Evolutionary conservation across 2,797 vertebrate species (phyloP).

Genomic region (Eurystomus glaucurus): DNA sequence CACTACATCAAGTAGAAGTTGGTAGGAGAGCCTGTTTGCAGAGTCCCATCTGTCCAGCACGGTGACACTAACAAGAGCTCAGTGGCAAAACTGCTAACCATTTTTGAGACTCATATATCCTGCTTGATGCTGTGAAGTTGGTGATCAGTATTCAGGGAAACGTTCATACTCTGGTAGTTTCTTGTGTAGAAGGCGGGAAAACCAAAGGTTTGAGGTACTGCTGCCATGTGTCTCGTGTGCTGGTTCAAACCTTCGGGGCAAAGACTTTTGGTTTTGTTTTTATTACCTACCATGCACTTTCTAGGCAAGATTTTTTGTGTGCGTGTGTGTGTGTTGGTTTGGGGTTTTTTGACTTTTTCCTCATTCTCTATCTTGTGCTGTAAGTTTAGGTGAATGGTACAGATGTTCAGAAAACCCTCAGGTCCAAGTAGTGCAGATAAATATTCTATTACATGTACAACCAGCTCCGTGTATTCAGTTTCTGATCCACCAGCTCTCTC

Average conservation of each 20-base stretch:
- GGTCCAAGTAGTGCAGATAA: not conserved
- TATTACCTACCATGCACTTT: not conserved
- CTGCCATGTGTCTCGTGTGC: not conserved
- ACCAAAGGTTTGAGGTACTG: not conserved
- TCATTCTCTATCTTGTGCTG: not conserved
- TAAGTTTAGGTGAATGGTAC: not conserved
- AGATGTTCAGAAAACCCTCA: not conserved
- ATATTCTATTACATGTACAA: not conserved
- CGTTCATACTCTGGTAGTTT: not conserved
- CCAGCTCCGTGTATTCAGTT: not conserved
- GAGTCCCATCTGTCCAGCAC: not conserved
- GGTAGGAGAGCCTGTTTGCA: not conserved
- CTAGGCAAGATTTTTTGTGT: not conserved
- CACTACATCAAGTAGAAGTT: not conserved
- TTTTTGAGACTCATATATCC: conserved; percentile 85
- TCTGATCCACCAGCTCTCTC: not conserved
- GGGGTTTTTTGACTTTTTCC: not conserved
- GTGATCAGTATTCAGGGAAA: conserved; percentile 22
- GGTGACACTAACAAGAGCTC: not conserved
- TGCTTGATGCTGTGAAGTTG: conserved; percentile 62
- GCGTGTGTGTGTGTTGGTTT: not conserved
- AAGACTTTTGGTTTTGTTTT: not conserved
- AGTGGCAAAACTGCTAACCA: conserved; percentile 90
- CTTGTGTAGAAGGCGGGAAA: not conserved
- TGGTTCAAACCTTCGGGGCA: conserved; percentile 8